A percentile compares a stretch with the other conserved stretches of the same genome.
phyloP scores from a whole-genome alignment of 1,140 invertebrate species.

The Galleria mellonella region DNA sequence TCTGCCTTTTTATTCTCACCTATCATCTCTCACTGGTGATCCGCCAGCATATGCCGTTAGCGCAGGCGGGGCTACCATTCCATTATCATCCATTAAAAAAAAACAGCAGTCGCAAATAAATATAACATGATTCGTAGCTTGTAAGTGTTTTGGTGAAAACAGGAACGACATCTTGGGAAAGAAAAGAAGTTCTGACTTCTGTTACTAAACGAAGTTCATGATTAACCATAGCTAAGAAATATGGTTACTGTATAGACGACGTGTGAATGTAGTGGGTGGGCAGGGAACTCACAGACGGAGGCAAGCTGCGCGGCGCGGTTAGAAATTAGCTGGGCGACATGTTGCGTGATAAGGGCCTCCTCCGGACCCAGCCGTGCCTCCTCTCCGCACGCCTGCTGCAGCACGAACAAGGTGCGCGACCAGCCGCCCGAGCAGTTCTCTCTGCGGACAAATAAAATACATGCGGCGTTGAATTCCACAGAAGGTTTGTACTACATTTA shows the following conservation, averaged over 20 bases:
- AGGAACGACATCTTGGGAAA: no score
- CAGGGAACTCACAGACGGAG: conserved; percentile 78
- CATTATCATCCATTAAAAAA: no score
- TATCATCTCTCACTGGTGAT: no score
- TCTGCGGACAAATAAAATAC: conserved; percentile 12
- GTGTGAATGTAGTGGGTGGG: background rate
- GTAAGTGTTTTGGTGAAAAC: no score
- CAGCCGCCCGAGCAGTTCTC: conserved; percentile 33
- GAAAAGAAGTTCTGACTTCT: no score
- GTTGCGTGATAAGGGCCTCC: conserved; percentile 84
- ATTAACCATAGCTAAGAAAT: no score
- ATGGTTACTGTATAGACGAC: background rate
- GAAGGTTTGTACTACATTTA: background rate
- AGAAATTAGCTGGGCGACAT: conserved; percentile 85
- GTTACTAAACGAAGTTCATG: no score
- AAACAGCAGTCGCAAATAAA: no score
- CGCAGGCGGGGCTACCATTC: no score
- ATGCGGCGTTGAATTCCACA: background rate
- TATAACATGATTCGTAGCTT: no score
- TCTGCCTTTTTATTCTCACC: no score
- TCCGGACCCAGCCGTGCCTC: conserved; percentile 80
- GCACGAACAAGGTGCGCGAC: conserved; percentile 18
- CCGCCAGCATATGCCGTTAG: no score
- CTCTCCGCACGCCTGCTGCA: conserved; percentile 51
- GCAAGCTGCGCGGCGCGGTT: conserved; percentile 87